A percentile compares a stretch with the other conserved stretches of the same genome.
These are phyloP conservation scores for Manis crassicaudata DNA, from an alignment of 2,797 vertebrate species.

Conservation along the genomic window DNA sequence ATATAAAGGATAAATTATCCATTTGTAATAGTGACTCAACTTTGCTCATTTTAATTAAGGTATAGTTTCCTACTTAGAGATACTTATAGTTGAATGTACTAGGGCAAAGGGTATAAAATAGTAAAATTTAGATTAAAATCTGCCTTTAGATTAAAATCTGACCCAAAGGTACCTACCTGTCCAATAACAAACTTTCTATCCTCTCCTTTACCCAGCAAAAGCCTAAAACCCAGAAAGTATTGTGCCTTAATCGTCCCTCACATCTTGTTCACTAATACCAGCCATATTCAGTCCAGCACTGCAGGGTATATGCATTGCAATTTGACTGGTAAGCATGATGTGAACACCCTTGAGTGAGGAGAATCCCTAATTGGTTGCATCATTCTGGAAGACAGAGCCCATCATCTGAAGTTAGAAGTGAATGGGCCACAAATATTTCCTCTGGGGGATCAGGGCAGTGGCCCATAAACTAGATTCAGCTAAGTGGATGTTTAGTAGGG, in stretches of 20 bases:
- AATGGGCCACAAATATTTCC: background rate
- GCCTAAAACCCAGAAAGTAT: background rate
- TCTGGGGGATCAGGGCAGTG: background rate
- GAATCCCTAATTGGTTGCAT: background rate
- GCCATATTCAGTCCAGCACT: background rate
- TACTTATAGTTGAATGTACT: background rate
- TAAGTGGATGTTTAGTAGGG: background rate
- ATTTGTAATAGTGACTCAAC: slow-evolving; percentile 22
- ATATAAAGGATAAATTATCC: background rate
- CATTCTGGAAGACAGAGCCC: background rate
- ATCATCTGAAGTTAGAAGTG: background rate
- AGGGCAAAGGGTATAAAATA: background rate
- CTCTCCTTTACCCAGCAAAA: background rate
- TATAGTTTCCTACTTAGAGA: background rate
- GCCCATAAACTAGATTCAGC: background rate
- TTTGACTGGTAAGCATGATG: background rate
- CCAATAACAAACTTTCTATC: background rate
- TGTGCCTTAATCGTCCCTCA: background rate
- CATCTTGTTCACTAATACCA: background rate
- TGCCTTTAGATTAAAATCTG: background rate
- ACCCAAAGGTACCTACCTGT: background rate
- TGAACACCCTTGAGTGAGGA: background rate
- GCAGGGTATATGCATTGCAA: background rate
- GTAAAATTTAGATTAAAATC: background rate
- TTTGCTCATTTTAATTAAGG: background rate